Base-by-base conservation (phyloP, 2,113 vertebrate species). In the Tor tambroides region DNA sequence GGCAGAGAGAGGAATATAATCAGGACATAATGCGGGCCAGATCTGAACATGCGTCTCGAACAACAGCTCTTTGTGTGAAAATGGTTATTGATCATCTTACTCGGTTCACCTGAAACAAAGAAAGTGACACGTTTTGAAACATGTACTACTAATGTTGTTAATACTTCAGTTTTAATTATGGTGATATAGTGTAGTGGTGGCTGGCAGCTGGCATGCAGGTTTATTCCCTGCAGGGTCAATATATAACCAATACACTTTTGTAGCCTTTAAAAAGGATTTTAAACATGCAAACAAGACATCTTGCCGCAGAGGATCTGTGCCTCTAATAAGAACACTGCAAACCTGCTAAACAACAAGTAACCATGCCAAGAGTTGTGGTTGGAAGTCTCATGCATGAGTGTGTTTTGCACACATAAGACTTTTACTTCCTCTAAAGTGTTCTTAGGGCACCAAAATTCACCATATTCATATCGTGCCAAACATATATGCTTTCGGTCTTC, bases 341-440 rank as follows among this genome's bases (percentile, higher is more conserved):
- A 38, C 21, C 35, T 72, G 21, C 4, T 38, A 35, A 59, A 80
- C 21, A 38, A 10, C 3, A 79, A 79, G 11, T 23, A n/a, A n/a
- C 30, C 2, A 0, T 61, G 21, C 21, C 51, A 80, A 38, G 21
- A 38, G 10, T 35, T 59, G 54, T 61, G 78, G 21, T 61, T n/a
- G 6, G 54, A 54, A 54, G 51, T 8, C 9, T 80, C 78, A 61
- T 9, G 35, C 3, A 26, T 63, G 32, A 79, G 30, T 69, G 41
- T 76, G 23, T 80, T 61, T 80, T 43, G 56, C 77, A 59, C 9
- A 21, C 17, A 9, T 2, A 61, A n/a, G 54, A 38, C 32, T 80
- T 80, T 80, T 80, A 80, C 35, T 80, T 80, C 78, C 78, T 80
- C 21, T 41, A 63, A 79, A 80, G 6, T 80, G 78, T 80, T 61